phyloP scores from a whole-genome alignment of 1,140 invertebrate genomes.

The Drosophila orosa region DNA sequence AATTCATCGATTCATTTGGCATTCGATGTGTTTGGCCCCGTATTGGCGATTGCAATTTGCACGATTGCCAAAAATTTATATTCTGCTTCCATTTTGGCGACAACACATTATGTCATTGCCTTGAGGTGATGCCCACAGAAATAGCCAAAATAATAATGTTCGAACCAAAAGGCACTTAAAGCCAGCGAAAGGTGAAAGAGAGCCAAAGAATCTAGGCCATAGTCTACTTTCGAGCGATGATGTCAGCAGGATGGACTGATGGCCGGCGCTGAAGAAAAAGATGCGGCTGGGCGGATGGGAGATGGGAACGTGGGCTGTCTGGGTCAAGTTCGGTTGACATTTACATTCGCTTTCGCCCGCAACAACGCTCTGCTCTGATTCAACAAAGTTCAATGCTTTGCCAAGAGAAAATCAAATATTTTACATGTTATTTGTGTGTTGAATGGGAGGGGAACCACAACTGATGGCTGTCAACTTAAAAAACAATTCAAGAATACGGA shows the following conservation, averaged over 20 bases:
- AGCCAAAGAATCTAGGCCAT: slow-evolving; percentile 40
- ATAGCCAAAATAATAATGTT: slow-evolving; percentile 32
- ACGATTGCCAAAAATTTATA: slow-evolving; percentile 58
- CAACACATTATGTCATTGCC: slow-evolving; percentile 60
- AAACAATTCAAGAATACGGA: slow-evolving; percentile 25
- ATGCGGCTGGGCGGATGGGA: slow-evolving; percentile 1
- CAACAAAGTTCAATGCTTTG: slow-evolving; percentile 57
- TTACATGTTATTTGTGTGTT: slow-evolving; percentile 33
- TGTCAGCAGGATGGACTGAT: slow-evolving; percentile 38
- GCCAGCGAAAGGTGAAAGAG: slow-evolving; percentile 39
- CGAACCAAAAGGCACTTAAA: slow-evolving; percentile 19
- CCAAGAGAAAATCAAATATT: slow-evolving; percentile 57
- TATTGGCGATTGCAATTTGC: slow-evolving; percentile 61
- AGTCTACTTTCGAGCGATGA: slow-evolving; percentile 57
- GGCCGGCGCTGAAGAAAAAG: slow-evolving; percentile 9
- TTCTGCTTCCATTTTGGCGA: slow-evolving; percentile 50
- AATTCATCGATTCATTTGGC: slow-evolving; percentile 63
- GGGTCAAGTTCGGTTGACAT: slow-evolving; percentile 76
- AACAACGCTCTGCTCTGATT: slow-evolving; percentile 36
- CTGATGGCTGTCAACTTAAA: slow-evolving; percentile 36
- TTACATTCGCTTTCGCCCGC: slow-evolving; percentile 44
- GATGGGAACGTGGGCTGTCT: slow-evolving; percentile 53
- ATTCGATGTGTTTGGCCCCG: slow-evolving; percentile 39
- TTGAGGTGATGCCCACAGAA: slow-evolving; percentile 34
- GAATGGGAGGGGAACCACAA: slow-evolving; percentile 14